A percentile compares a stretch with the other conserved stretches of the same genome.
Conservation (phyloP, 1,140 invertebrate species). For the Camponotus pennsylvanicus region DNA sequence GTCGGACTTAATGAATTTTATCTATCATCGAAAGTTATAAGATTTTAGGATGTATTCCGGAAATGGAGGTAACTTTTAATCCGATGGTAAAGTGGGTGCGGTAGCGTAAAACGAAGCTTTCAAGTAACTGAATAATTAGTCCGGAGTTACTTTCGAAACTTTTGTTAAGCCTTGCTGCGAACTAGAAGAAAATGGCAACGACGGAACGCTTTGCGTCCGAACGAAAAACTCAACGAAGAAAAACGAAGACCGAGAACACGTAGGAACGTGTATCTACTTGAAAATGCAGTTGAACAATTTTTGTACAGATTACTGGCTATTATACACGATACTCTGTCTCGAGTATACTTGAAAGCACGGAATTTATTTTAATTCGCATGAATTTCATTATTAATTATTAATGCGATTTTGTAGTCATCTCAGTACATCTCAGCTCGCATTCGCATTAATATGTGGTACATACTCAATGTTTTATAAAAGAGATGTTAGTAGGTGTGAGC, state of each 20-base stretch:
- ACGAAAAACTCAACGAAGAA: conserved; percentile 34
- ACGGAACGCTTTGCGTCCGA: conserved; percentile 15
- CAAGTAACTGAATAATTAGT: conserved; percentile 60
- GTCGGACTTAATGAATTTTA: conserved; percentile 54
- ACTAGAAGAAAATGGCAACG: conserved; percentile 51
- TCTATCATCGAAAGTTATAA: conserved; percentile 55
- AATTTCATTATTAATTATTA: conserved; percentile 14
- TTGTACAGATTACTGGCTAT: not conserved
- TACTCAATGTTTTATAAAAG: conserved; percentile 42
- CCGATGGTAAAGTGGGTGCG: conserved; percentile 30
- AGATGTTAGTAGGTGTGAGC: not conserved
- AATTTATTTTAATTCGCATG: conserved; percentile 13
- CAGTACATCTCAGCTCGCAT: not conserved
- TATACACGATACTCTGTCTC: not conserved
- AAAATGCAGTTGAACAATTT: conserved; percentile 26
- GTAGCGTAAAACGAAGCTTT: conserved; percentile 43
- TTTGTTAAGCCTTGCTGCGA: conserved; percentile 52
- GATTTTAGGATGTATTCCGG: conserved; percentile 39
- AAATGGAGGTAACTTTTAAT: conserved; percentile 54
- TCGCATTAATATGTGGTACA: conserved; percentile 20
- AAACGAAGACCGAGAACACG: conserved; percentile 21
- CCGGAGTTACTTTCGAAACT: conserved; percentile 51
- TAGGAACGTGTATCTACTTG: conserved; percentile 23
- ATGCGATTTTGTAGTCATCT: not conserved
- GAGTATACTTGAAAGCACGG: not conserved